These are phyloP conservation scores for Hyaena hyaena DNA, from an alignment of 2,113 vertebrate species.

Conservation along the genomic window DNA sequence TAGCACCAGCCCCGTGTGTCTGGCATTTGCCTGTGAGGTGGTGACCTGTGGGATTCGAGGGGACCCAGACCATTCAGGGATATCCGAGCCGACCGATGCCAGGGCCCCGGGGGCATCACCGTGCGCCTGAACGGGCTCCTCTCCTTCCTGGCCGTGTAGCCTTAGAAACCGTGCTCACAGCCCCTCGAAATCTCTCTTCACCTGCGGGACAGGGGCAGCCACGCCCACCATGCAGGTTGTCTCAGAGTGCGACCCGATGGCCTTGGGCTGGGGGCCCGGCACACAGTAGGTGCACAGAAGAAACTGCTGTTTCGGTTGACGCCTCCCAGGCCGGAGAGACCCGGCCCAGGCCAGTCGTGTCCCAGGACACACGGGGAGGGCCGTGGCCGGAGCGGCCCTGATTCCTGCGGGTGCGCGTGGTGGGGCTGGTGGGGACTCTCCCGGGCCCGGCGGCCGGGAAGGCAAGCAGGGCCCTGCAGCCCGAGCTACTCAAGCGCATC, in stretches of 20 bases:
- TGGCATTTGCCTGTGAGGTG: not conserved
- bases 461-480: too few species aligned
- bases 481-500: too few species aligned
- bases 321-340: rapidly evolving
- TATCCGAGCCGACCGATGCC: not conserved
- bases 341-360: rapidly evolving
- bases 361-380: not conserved
- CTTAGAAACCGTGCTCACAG: not conserved
- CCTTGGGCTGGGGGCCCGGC: not conserved
- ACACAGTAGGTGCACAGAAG: not conserved
- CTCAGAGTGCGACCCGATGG: not conserved
- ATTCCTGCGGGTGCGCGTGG: not conserved
- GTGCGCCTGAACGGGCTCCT: not conserved
- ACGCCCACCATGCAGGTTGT: not conserved
- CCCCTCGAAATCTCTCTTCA: not conserved
- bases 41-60: not conserved
- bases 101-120: rapidly evolving
- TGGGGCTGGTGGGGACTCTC: too few species aligned
- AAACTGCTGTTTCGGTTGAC: rapidly evolving
- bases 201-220: not conserved
- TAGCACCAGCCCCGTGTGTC: not conserved
- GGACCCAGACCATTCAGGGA: not conserved
- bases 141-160: not conserved
- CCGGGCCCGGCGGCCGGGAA: rapidly evolving
- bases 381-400: not conserved